These are phyloP conservation scores for Microplitis demolitor DNA, from an alignment of 1,140 invertebrate genomes.

Conservation along the genomic window DNA sequence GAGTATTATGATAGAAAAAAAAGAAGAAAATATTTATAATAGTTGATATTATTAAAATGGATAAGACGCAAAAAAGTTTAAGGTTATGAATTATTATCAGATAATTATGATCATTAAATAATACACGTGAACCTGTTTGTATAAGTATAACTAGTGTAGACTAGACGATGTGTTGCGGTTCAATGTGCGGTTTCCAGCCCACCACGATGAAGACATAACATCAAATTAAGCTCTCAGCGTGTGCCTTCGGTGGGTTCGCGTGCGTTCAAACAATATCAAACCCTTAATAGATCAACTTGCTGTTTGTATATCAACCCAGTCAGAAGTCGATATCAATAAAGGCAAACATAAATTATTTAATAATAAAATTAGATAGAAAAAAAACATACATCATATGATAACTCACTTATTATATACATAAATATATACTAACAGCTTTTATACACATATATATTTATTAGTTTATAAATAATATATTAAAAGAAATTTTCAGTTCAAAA, in stretches of 20 bases:
- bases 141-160: background rate
- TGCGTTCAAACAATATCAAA: constrained; percentile 27
- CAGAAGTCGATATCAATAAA: background rate
- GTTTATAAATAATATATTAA: too few species aligned
- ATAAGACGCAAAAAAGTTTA: too few species aligned
- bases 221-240: constrained; percentile 21
- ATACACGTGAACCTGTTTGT: background rate
- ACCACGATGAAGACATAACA: constrained; percentile 26
- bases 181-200: constrained; percentile 12
- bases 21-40: too few species aligned
- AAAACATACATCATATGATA: background rate
- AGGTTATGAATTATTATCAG: too few species aligned
- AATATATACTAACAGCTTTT: too few species aligned
- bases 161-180: constrained; percentile 20
- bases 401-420: too few species aligned
- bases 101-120: background rate
- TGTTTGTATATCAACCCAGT: background rate
- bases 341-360: too few species aligned
- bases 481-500: too few species aligned
- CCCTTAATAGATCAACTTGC: background rate
- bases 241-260: constrained; percentile 27
- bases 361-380: too few species aligned
- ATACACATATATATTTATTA: too few species aligned
- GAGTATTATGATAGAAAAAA: too few species aligned
- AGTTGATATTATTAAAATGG: too few species aligned